Conservation (phyloP, 2,113 vertebrate genomes). For the Planiliza haematocheilus region DNA sequence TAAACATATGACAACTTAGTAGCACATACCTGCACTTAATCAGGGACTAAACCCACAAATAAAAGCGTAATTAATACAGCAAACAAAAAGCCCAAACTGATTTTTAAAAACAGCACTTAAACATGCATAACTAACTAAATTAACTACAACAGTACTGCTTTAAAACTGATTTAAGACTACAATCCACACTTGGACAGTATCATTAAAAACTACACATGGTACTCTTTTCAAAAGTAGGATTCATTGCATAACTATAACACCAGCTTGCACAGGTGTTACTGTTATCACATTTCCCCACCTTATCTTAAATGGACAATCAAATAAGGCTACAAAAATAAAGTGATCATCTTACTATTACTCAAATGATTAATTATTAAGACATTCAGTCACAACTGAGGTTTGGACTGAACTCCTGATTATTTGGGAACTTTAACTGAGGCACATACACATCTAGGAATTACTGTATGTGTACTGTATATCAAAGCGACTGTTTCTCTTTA, state of each 20-base stretch:
- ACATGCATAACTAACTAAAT: constrained; percentile 12
- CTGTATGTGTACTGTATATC: not conserved
- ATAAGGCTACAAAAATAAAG: not conserved
- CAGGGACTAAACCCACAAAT: not conserved
- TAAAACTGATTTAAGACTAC: not conserved
- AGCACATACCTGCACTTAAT: not conserved
- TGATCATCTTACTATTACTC: too few relatives aligned
- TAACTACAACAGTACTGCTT: not conserved
- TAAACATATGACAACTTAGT: constrained; percentile 17
- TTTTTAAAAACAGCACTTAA: constrained; percentile 1
- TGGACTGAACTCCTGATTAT: constrained; percentile 8
- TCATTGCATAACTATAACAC: not conserved
- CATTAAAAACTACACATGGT: constrained; percentile 11
- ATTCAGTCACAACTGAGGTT: constrained; percentile 4
- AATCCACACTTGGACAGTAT: not conserved
- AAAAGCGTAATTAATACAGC: not conserved
- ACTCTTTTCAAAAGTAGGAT: not conserved
- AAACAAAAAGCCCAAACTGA: not conserved
- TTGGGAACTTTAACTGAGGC: constrained; percentile 4
- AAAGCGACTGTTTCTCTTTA: constrained; percentile 21
- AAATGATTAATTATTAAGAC: too few relatives aligned
- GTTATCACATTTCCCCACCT: not conserved
- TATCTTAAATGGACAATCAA: not conserved
- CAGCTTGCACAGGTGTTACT: constrained; percentile 1
- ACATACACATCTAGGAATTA: not conserved